Evolutionary conservation across 2,113 vertebrate species (phyloP), one percentile per base, ranked within the genome.

Genomic region (Raja brachyura): DNA sequence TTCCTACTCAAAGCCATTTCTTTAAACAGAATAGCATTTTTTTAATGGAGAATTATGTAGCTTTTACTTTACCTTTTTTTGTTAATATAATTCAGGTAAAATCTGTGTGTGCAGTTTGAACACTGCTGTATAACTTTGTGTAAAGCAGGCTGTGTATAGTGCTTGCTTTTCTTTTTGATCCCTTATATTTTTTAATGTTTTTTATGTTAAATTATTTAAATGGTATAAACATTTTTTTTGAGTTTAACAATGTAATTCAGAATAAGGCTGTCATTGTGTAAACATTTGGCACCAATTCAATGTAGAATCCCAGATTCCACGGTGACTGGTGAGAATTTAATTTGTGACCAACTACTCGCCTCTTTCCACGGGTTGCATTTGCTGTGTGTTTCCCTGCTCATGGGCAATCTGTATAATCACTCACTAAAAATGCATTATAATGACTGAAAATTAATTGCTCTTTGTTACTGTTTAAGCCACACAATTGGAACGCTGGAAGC

Each of bases 141-240:
- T n/a, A 28, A 31, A 63, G 56, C 59, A 88, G 59, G 59, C 59
- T 88, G 5, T 88, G n/a, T 63, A 88, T 88, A 56, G 28, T 88
- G 83, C 83, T n/a, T 63, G n/a, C 16, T 88, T 5, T 63, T 61
- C 56, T 9, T 59, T 11, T 13, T 63, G 70, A 20, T n/a, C 54
- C 59, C 1, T n/a, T n/a, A 28, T 61, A 22, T 85, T 83, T 56
- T 83, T 63, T 18, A 63, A 66, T 63, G 28, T 66, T 85, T 88
- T 66, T 31, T 63, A 66, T 63, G 83, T 88, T 88, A 83, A 83
- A 59, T 83, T 83, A 88, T 63, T 88, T n/a, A 66, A 88, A 63
- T n/a, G 81, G 25, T 61, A 14, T 61, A 85, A 61, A n/a, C n/a
- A 25, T 81, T 8, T n/a, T n/a, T 81, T 81, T 85, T 59, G 4